These are phyloP conservation scores for Tipula vernalis DNA, from an alignment of 2,888 invertebrate species.

Conservation along the genomic window DNA sequence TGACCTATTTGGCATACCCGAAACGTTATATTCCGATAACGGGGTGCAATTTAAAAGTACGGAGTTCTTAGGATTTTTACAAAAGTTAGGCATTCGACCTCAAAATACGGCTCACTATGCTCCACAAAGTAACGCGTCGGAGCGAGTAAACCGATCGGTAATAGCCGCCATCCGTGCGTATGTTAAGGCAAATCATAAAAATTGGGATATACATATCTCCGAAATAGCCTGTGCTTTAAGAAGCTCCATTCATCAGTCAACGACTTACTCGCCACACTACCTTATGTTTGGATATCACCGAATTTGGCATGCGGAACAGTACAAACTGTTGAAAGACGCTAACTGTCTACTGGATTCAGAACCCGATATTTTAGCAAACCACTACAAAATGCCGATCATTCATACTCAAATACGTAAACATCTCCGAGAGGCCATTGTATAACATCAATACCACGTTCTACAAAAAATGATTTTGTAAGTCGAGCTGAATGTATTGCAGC, in stretches of 20 bases:
- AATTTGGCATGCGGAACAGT: constrained; percentile 9
- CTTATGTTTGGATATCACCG: constrained; percentile 19
- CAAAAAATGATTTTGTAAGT: too few relatives aligned
- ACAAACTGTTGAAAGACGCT: background rate
- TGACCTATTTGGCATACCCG: constrained; percentile 19
- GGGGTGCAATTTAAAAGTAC: constrained; percentile 17
- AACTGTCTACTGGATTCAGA: background rate
- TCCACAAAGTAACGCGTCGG: constrained; percentile 24
- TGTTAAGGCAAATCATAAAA: constrained; percentile 15
- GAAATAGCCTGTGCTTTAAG: constrained; percentile 20
- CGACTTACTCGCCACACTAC: constrained; percentile 20
- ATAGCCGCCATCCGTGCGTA: constrained; percentile 22
- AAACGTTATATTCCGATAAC: constrained; percentile 18
- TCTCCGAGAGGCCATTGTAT: too few relatives aligned
- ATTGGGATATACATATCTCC: constrained; percentile 20
- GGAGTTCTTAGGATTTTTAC: constrained; percentile 11
- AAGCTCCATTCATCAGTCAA: constrained; percentile 20
- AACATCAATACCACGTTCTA: too few relatives aligned
- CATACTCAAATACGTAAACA: background rate
- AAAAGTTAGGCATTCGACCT: constrained; percentile 12
- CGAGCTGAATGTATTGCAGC: too few relatives aligned
- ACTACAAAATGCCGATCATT: background rate
- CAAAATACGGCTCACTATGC: constrained; percentile 20
- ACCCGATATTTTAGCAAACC: background rate
- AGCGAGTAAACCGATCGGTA: constrained; percentile 21